Evolutionary conservation across 2,113 vertebrate genomes (phyloP).

Genomic region (Trinectes maculatus): DNA sequence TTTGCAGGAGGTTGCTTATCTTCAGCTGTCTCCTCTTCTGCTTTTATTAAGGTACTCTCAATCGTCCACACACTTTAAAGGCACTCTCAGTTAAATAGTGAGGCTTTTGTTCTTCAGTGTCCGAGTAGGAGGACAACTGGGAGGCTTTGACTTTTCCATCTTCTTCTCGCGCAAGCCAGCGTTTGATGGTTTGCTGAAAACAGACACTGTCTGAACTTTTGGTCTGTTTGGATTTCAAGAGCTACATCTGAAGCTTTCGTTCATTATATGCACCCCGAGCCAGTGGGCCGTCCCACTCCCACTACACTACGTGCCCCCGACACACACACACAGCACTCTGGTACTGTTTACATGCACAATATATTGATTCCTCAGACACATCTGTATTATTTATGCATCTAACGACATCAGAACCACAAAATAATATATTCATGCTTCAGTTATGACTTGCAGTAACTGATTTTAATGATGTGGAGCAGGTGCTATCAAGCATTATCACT

Average conservation of each 20-base stretch:
- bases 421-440: conserved; percentile 58
- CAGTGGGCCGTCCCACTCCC: background rate
- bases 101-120: background rate
- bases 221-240: background rate
- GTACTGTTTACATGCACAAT: conserved; percentile 30
- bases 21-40: background rate
- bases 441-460: background rate
- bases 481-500: conserved; percentile 15
- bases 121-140: background rate
- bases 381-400: too few relatives aligned
- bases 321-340: background rate
- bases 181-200: background rate
- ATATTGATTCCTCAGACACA: conserved; percentile 6
- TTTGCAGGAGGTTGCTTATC: background rate
- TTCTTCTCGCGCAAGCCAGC: background rate
- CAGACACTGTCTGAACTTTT: background rate
- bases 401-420: too few relatives aligned
- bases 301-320: background rate
- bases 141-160: background rate
- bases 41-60: background rate
- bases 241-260: background rate
- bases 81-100: background rate
- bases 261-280: background rate
- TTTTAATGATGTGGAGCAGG: background rate
- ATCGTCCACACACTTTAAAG: background rate